Conservation (phyloP, 1,140 invertebrate species). For the Saccostrea cuccullata region DNA sequence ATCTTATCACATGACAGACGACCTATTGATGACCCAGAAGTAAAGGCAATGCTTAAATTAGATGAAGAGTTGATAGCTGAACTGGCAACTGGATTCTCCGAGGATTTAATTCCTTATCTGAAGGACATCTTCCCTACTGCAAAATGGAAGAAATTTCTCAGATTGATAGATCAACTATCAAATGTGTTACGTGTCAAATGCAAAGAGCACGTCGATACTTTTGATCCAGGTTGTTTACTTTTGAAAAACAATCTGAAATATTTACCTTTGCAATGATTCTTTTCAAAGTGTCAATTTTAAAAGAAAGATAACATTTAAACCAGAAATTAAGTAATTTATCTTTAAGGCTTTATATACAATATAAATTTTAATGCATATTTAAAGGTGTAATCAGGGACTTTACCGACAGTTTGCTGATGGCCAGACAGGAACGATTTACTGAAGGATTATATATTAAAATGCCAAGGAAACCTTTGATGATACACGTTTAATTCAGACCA, state of each 20-base stretch:
- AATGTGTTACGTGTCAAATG: neutral
- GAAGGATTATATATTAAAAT: too few relatives aligned
- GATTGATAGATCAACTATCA: neutral
- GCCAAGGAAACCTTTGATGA: too few relatives aligned
- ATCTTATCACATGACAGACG: neutral
- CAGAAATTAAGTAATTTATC: neutral
- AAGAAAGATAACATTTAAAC: too few relatives aligned
- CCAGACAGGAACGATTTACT: constrained; percentile 45
- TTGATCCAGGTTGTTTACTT: constrained; percentile 27
- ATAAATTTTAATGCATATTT: neutral
- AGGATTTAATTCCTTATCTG: constrained; percentile 46
- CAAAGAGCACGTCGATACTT: constrained; percentile 37
- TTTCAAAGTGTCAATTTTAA: too few relatives aligned
- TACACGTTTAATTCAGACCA: constrained; percentile 48
- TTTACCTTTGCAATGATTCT: too few relatives aligned
- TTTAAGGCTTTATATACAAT: neutral
- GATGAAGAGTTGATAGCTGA: constrained; percentile 13
- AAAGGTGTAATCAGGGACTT: constrained; percentile 54
- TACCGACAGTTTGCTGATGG: constrained; percentile 42
- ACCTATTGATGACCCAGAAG: constrained; percentile 31
- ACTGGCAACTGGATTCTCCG: constrained; percentile 40
- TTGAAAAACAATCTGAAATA: neutral
- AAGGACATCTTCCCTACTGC: constrained; percentile 35
- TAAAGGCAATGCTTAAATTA: constrained; percentile 40
- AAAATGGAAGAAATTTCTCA: constrained; percentile 11